Conservation (phyloP, 2,797 vertebrate species). For the Pseudochromis fuscus region DNA sequence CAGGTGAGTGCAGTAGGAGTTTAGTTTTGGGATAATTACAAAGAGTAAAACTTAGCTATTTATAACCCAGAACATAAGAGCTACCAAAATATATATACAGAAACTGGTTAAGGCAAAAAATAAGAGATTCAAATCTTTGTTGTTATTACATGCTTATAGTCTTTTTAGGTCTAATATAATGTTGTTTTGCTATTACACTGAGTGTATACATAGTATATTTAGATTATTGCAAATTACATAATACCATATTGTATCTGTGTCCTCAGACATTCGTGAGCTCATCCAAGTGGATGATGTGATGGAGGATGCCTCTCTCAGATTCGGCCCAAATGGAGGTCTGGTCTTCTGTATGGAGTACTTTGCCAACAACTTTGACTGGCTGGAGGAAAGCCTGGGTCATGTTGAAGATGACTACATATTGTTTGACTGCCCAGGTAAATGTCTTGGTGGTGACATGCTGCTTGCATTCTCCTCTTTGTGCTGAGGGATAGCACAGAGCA, state of each 20-base stretch:
- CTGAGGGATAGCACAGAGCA: neutral
- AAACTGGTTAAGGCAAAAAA: neutral
- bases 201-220: too few relatives aligned
- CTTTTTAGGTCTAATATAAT: too few relatives aligned
- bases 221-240: neutral
- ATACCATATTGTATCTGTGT: slow-evolving; percentile 17
- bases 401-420: slow-evolving; percentile 96
- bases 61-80: neutral
- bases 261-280: slow-evolving; percentile 93
- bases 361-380: slow-evolving; percentile 95
- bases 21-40: too few relatives aligned
- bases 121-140: neutral
- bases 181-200: neutral
- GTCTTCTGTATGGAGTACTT: slow-evolving; percentile 99
- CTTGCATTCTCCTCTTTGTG: slow-evolving; percentile 1
- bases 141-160: neutral
- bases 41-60: too few relatives aligned
- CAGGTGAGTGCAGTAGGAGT: slow-evolving; percentile 82
- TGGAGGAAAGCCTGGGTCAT: slow-evolving; percentile 93
- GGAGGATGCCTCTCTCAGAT: slow-evolving; percentile 92
- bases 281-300: slow-evolving; percentile 98
- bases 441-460: neutral
- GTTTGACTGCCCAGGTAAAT: slow-evolving; percentile 96
- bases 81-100: neutral
- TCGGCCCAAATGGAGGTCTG: slow-evolving; percentile 96